phyloP scores from a whole-genome alignment of 35 echinoderm and acorn worm species.

The Ptychodera flava region DNA sequence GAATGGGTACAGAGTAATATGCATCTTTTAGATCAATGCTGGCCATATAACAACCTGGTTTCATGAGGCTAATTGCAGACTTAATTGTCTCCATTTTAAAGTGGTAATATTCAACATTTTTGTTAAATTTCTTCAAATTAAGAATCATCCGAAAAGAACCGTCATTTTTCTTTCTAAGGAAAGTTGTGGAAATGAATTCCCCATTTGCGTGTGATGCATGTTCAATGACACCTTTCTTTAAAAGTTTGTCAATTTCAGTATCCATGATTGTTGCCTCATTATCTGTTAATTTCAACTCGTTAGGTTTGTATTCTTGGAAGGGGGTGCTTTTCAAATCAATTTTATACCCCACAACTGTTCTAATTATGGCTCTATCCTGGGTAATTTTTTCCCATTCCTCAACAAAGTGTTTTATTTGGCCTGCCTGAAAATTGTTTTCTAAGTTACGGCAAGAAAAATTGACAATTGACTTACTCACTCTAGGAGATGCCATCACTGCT shows the following conservation, averaged over 20 bases:
- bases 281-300: background rate
- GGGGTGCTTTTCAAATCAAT: slow-evolving; percentile 13
- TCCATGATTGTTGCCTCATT: slow-evolving; percentile 5
- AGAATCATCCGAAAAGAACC: slow-evolving; percentile 16
- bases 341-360: slow-evolving; percentile 17
- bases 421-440: slow-evolving; percentile 12
- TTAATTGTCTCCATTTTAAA: slow-evolving; percentile 34
- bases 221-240: slow-evolving; percentile 18
- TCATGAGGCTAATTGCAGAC: slow-evolving; percentile 11
- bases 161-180: slow-evolving; percentile 11
- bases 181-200: slow-evolving; percentile 17
- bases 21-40: slow-evolving; percentile 30
- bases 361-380: slow-evolving; percentile 10
- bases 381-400: slow-evolving; percentile 11
- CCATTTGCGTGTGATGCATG: slow-evolving; percentile 2
- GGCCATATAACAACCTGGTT: slow-evolving; percentile 20
- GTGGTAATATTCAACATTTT: slow-evolving; percentile 17
- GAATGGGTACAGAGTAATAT: slow-evolving; percentile 19
- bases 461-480: too few relatives aligned
- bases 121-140: slow-evolving; percentile 17
- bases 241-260: slow-evolving; percentile 34
- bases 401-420: slow-evolving; percentile 9
- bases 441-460: too few relatives aligned
- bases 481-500: too few relatives aligned
- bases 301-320: background rate